Percentiles rank a stretch among this genome's conserved stretches.
Conservation (phyloP, 2,888 invertebrate species). For the Drosophila nigricruria region DNA sequence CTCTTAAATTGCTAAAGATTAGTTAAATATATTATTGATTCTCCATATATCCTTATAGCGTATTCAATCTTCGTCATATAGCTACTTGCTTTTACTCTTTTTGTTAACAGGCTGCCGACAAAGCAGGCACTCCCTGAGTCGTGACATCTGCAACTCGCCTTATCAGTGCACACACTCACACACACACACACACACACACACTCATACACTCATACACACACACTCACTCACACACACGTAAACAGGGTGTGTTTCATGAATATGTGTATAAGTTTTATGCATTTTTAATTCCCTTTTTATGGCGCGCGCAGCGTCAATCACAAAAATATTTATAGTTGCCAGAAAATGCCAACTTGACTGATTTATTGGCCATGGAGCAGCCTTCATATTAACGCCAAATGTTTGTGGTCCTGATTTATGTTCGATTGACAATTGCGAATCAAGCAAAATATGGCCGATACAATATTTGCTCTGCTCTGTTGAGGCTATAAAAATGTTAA, state of each 20-base stretch:
- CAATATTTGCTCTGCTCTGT: constrained; percentile 4
- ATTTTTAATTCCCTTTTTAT: constrained; percentile 72
- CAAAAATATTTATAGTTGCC: constrained; percentile 64
- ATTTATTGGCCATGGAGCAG: constrained; percentile 55
- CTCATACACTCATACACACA: not conserved
- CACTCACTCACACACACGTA: not conserved
- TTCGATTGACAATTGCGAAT: constrained; percentile 60
- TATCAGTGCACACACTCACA: constrained; percentile 36
- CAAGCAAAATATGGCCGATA: constrained; percentile 9
- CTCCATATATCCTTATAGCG: not conserved
- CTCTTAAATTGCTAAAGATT: too few relatives aligned
- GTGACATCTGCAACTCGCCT: constrained; percentile 45
- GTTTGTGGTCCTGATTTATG: constrained; percentile 56
- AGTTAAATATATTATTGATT: not conserved
- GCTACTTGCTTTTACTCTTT: not conserved
- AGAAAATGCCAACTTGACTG: constrained; percentile 47
- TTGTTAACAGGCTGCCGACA: not conserved
- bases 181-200: not conserved
- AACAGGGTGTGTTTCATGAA: constrained; percentile 42
- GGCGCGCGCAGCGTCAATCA: constrained; percentile 59
- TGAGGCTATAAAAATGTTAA: constrained; percentile 14
- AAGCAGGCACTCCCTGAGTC: constrained; percentile 20
- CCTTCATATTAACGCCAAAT: constrained; percentile 32
- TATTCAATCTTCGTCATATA: not conserved
- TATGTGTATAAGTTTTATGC: constrained; percentile 56